Conservation (phyloP, 2,113 vertebrate species). For the Ceyx margarethae region DNA sequence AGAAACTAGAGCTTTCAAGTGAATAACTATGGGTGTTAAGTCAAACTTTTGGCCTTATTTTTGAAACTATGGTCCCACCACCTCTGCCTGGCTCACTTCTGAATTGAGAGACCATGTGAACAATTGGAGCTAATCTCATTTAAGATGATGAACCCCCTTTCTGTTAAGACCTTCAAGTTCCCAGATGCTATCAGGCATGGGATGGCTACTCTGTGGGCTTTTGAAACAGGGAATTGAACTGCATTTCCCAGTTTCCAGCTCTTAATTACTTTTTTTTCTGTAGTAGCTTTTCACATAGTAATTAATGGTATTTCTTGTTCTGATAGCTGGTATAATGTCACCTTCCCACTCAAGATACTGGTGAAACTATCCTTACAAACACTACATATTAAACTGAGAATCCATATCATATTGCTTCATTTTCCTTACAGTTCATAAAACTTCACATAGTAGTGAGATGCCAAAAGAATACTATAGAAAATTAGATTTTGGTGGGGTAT, state of each 20-base stretch:
- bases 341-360: background rate
- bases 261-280: background rate
- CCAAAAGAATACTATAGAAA: background rate
- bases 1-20: background rate
- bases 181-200: fast-evolving
- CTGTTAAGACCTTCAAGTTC: background rate
- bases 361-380: background rate
- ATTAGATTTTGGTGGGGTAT: background rate
- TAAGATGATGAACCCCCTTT: background rate
- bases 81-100: background rate
- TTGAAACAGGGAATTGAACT: background rate
- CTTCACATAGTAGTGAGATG: background rate
- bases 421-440: background rate
- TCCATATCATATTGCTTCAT: background rate
- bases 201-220: background rate
- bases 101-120: background rate
- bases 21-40: background rate
- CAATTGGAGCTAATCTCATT: background rate
- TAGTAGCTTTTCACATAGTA: background rate
- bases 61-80: fast-evolving
- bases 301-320: background rate
- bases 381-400: background rate
- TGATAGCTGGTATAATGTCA: background rate
- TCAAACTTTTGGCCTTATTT: background rate
- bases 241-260: background rate